Base-by-base conservation (phyloP, 2,113 vertebrate genomes). In the Hippopotamus amphibius region DNA sequence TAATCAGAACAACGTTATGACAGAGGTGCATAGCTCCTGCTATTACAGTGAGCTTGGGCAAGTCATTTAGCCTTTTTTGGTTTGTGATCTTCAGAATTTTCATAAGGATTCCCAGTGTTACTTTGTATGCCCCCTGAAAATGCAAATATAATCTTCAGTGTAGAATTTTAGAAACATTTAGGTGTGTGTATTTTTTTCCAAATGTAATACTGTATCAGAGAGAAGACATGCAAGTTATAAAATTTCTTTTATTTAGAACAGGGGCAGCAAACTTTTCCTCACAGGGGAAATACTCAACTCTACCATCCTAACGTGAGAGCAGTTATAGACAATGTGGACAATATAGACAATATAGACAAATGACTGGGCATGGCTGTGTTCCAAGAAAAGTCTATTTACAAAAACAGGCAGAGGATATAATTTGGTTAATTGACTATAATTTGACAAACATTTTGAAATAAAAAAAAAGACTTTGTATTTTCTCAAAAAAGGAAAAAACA, bases 161-260 rank as follows among this genome's bases (percentile, higher is more conserved):
- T 15, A 74, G 8, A 90, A 89, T 53, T 71, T 87, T 53, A 77
- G 46, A 17, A 65, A n/a, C 6, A 7, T 13, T 92, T 91, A 68
- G 15, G 81, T 71, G 21, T 91, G 1, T 81, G 0, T 37, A 63
- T 48, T 37, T 93, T 77, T 82, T 19, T 79, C 3, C 24, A 65
- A 65, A 37, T 57, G 1, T 61, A 84, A 91, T 30, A 1, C 48
- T 90, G 41, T 5, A 41, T 59, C 74, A 66, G 68, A 71, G n/a
- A 95, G 30, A 84, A 14, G 37, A 48, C 16, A 89, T n/a, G 21
- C n/a, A 43, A 74, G 13, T 69, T 84, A 63, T 63, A 30, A 48
- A 95, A 30, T 10, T n/a, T 55, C 26, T 83, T 90, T 80, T 41
- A 68, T 65, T 65, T 84, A 79, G 19, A 65, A 84, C 10, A 57